These are phyloP conservation scores for Wasmannia auropunctata DNA, from an alignment of 1,140 invertebrate genomes.

Conservation along the genomic window DNA sequence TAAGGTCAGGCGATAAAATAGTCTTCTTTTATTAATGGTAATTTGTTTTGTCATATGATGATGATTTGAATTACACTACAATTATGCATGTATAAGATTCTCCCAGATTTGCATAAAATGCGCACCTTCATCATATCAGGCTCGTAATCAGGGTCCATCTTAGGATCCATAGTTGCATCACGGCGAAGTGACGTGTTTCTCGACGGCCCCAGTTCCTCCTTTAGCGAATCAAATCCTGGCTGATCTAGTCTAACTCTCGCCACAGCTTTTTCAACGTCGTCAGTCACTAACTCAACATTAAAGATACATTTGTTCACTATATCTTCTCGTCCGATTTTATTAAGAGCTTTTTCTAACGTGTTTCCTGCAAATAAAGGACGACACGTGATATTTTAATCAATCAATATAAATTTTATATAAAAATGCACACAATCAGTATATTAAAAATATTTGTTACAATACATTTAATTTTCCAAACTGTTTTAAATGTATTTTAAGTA, in stretches of 20 bases:
- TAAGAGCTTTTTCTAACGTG: conserved; percentile 94
- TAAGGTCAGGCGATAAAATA: not conserved
- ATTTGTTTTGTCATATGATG: not conserved
- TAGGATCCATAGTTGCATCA: conserved; percentile 88
- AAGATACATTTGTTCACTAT: conserved; percentile 96
- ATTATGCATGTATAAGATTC: not conserved
- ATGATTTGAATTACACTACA: not conserved
- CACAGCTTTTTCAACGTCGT: conserved; percentile 92
- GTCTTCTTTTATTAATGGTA: not conserved
- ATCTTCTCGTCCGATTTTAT: conserved; percentile 95
- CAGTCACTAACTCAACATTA: conserved; percentile 92
- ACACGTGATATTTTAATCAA: not conserved
- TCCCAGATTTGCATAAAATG: not conserved
- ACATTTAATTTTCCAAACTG: not conserved
- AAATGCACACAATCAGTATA: not conserved
- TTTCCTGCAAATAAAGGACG: conserved; percentile 88
- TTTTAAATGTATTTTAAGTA: not conserved
- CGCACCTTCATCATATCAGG: conserved; percentile 83
- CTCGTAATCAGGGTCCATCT: conserved; percentile 90
- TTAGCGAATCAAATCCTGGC: conserved; percentile 91
- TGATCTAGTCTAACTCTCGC: conserved; percentile 92
- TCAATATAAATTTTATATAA: not conserved
- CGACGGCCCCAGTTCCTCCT: conserved; percentile 90
- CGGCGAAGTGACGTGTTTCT: conserved; percentile 87
- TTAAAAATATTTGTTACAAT: not conserved